These are phyloP conservation scores for Propithecus deckenii DNA, from an alignment of 2,797 vertebrate genomes.

Conservation along the genomic window DNA sequence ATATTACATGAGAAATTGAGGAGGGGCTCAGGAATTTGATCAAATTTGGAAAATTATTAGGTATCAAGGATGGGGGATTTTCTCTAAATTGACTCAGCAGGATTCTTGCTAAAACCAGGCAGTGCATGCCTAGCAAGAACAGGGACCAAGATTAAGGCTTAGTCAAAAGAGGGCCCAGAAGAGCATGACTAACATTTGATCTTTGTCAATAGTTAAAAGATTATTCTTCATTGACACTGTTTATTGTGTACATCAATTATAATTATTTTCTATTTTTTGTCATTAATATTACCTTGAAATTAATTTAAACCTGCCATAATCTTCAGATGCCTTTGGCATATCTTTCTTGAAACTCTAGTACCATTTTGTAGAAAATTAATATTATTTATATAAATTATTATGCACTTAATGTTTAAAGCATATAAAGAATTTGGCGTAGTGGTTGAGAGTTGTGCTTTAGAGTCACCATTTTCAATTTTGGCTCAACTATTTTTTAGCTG, in stretches of 20 bases:
- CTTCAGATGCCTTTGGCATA: not conserved
- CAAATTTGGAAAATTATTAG: not conserved
- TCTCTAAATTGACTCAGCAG: not conserved
- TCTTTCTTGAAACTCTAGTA: not conserved
- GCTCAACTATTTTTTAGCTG: not conserved
- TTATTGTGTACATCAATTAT: not conserved
- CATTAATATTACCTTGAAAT: not conserved
- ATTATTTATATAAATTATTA: not conserved
- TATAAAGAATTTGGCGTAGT: not conserved
- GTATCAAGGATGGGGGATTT: not conserved
- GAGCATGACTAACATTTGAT: fast-evolving
- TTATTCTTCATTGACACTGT: not conserved
- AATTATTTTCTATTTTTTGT: not conserved
- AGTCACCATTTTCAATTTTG: not conserved
- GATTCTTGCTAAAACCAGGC: not conserved
- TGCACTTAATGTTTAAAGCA: not conserved
- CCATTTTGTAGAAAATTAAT: not conserved
- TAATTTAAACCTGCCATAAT: not conserved
- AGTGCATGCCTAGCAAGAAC: not conserved
- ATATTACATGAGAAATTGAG: not conserved
- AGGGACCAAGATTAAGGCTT: not conserved
- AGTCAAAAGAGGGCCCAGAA: not conserved
- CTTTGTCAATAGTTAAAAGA: not conserved
- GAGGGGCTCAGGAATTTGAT: not conserved
- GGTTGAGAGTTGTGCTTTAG: not conserved